phyloP scores from a whole-genome alignment of 1,140 invertebrate genomes.

The Acromyrmex heyeri region DNA sequence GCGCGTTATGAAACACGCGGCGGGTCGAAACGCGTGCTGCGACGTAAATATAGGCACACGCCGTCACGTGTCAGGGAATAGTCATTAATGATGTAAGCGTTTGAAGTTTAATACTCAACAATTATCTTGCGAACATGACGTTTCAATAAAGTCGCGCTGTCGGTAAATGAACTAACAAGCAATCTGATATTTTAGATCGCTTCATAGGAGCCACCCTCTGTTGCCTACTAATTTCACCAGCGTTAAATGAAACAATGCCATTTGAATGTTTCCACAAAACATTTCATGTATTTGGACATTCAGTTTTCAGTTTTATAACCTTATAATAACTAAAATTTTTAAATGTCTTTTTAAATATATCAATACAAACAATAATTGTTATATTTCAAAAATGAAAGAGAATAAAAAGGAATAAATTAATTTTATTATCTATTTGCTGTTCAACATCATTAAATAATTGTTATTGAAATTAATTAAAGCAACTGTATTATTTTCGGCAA shows the following conservation, averaged over 20 bases:
- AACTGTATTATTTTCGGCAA: slow-evolving; percentile 11
- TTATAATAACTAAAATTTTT: not conserved
- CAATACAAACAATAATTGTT: not conserved
- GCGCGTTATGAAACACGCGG: not conserved
- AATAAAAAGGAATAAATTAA: not conserved
- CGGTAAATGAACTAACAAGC: slow-evolving; percentile 48
- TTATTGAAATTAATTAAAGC: not conserved
- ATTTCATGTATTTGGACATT: not conserved
- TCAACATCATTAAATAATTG: not conserved
- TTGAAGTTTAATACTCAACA: slow-evolving; percentile 55
- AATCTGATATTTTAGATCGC: slow-evolving; percentile 56
- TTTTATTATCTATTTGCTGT: not conserved
- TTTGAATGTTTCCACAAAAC: not conserved
- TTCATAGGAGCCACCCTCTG: slow-evolving; percentile 6
- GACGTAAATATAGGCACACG: slow-evolving; percentile 69
- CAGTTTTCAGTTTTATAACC: not conserved
- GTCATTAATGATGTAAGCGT: slow-evolving; percentile 70
- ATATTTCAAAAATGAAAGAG: not conserved
- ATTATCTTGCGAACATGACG: slow-evolving; percentile 42
- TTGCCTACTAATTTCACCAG: slow-evolving; percentile 37
- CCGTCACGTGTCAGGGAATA: slow-evolving; percentile 63
- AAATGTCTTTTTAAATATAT: not conserved
- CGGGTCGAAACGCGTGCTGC: slow-evolving; percentile 45
- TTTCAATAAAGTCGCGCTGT: slow-evolving; percentile 51
- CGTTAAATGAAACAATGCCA: slow-evolving; percentile 10